These are phyloP conservation scores for Lacerta bilineata DNA, from an alignment of 2,797 vertebrate genomes.

Conservation along the genomic window DNA sequence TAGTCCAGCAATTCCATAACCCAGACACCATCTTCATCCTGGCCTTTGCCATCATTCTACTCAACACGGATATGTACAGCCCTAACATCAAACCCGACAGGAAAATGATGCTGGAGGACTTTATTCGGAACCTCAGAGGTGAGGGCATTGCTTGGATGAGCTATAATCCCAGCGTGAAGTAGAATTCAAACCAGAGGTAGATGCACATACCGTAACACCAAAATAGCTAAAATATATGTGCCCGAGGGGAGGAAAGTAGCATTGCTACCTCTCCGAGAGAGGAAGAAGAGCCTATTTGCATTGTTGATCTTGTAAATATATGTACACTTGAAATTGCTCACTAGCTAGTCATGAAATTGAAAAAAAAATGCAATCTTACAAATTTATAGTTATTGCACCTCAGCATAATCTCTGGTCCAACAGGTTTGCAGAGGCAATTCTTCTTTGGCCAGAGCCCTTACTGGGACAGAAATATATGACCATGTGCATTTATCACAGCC, in stretches of 20 bases:
- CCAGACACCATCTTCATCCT: conserved; percentile 99
- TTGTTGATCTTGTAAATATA: not conserved
- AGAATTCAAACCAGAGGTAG: not conserved
- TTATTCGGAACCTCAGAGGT: conserved; percentile 98
- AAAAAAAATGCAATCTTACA: not conserved
- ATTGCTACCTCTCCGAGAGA: not conserved
- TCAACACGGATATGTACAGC: conserved; percentile 99
- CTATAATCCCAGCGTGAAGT: not conserved
- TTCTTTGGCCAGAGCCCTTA: not conserved
- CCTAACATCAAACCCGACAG: conserved; percentile 99
- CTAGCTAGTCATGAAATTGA: not conserved
- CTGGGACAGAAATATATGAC: not conserved
- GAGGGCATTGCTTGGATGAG: conserved; percentile 58
- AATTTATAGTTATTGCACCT: too few relatives aligned
- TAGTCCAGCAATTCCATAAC: conserved; percentile 99
- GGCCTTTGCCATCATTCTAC: conserved; percentile 97
- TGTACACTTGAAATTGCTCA: not conserved
- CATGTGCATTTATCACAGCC: not conserved
- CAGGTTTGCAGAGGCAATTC: not conserved
- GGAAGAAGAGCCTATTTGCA: not conserved
- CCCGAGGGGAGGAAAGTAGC: not conserved
- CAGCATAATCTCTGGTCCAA: not conserved
- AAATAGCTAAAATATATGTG: not conserved
- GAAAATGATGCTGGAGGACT: conserved; percentile 99
- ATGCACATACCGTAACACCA: not conserved